Percentiles rank a stretch among this genome's conserved stretches.
Conservation (phyloP, 1,140 invertebrate genomes). For the Luehdorfia chinensis region DNA sequence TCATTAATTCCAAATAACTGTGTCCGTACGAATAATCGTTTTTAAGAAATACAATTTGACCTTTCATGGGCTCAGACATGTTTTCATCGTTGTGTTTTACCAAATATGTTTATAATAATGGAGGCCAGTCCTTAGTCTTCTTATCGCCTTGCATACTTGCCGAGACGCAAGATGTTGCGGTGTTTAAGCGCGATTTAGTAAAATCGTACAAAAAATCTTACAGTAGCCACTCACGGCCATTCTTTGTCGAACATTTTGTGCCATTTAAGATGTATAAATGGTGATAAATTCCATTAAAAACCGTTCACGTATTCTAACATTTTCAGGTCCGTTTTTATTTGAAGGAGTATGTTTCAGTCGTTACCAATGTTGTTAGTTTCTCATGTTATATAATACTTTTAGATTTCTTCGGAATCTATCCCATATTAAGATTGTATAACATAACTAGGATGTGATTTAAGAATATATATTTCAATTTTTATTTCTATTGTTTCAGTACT, state of each 20-base stretch:
- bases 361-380: too few species aligned
- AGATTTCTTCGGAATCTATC: too few species aligned
- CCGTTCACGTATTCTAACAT: background rate
- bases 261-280: constrained; percentile 9
- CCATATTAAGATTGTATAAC: too few species aligned
- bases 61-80: background rate
- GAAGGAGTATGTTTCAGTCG: too few species aligned
- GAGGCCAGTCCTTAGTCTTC: constrained; percentile 12
- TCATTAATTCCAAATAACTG: too few species aligned
- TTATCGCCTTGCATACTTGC: constrained; percentile 8
- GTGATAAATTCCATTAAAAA: constrained; percentile 9
- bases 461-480: too few species aligned
- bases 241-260: constrained; percentile 2
- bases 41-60: too few species aligned
- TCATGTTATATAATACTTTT: too few species aligned
- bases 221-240: constrained; percentile 8
- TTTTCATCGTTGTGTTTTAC: constrained; percentile 1
- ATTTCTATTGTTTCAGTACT: too few species aligned
- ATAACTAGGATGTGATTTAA: too few species aligned
- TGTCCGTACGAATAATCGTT: too few species aligned
- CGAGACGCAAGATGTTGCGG: background rate
- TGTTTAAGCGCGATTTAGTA: constrained; percentile 5
- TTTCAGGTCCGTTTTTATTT: too few species aligned
- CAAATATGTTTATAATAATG: constrained; percentile 9
- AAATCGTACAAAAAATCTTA: constrained; percentile 4